phyloP scores from a whole-genome alignment of 1,140 invertebrate genomes.

The Dolichoris vasculosae region DNA sequence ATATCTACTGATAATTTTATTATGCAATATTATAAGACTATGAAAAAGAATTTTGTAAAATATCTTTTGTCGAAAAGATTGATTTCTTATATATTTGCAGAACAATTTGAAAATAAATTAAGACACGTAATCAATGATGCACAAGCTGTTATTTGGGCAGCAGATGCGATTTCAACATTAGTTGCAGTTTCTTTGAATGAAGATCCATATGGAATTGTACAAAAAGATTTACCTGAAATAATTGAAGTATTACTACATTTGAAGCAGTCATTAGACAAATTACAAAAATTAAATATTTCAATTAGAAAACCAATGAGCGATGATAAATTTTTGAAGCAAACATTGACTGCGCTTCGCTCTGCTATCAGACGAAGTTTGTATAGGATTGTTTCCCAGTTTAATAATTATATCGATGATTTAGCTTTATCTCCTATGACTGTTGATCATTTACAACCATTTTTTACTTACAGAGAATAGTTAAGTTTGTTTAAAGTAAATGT shows the following conservation, averaged over 20 bases:
- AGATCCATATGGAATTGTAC: slow-evolving; percentile 87
- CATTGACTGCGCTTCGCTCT: slow-evolving; percentile 77
- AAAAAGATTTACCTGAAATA: slow-evolving; percentile 83
- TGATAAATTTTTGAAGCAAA: slow-evolving; percentile 78
- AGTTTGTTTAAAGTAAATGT: neutral
- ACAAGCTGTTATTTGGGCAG: slow-evolving; percentile 82
- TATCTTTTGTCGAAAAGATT: slow-evolving; percentile 75
- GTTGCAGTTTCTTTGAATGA: slow-evolving; percentile 81
- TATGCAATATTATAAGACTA: slow-evolving; percentile 61
- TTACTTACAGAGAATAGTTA: slow-evolving; percentile 67
- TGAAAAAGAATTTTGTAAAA: slow-evolving; percentile 61
- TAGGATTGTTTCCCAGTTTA: slow-evolving; percentile 81
- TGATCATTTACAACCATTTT: slow-evolving; percentile 65
- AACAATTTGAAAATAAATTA: slow-evolving; percentile 80
- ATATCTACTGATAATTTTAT: slow-evolving; percentile 58
- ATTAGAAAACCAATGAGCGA: slow-evolving; percentile 77
- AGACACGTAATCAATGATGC: slow-evolving; percentile 78
- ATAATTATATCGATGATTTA: slow-evolving; percentile 81
- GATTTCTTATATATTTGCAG: slow-evolving; percentile 82
- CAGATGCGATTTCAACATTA: slow-evolving; percentile 81
- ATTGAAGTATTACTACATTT: slow-evolving; percentile 79
- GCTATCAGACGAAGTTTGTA: slow-evolving; percentile 84
- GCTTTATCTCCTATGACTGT: slow-evolving; percentile 71
- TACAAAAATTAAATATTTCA: slow-evolving; percentile 79
- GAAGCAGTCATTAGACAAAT: slow-evolving; percentile 82